Evolutionary conservation across 2,888 invertebrate species (phyloP), one percentile per base, ranked within the genome.

Genomic region (Lysandra coridon): DNA sequence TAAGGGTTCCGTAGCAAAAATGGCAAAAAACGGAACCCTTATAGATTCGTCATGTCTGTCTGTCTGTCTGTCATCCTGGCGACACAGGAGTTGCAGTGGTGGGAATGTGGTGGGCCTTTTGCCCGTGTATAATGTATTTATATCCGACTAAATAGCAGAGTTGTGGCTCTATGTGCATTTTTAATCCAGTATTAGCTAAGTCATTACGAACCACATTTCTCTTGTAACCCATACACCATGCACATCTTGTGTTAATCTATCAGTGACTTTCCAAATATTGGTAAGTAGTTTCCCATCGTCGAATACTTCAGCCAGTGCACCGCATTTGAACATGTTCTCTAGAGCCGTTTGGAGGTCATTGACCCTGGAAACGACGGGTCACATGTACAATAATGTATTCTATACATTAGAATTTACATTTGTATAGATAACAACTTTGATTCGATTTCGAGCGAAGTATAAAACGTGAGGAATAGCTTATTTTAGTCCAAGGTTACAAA

Each of bases 261-360:
- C 82, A 23, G 88, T 88, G n/a, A 80, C 82, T 80, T 81, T 86
- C 92, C 92, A 92, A 40, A 92, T 80, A 30, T 81, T 82, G 64
- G 87, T 87, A 1, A 92, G 86, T 14, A 92, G 83, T 4, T 80
- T 83, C 62, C 89, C 91, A 49, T 85, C 84, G 74, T 89, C 89
- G 73, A 88, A 91, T 14, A 92, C 81, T 79, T 85, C 84, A 40
- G 88, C 87, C 40, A 92, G 86, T 37, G 86, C 80, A 33, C 90
- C 90, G 82, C 85, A 84, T 37, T 86, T 85, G 73, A 87, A 85
- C 89, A 92, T 89, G 85, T 92, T 92, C 78, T 83, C 85, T 81
- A 92, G 80, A 73, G 87, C 85, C 6, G 85, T 81, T 83, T 91
- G 88, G 81, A 92, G 86, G 87, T 92, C 92, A 81, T 81, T 81